Evolutionary conservation across 2,797 vertebrate species (phyloP).

Genomic region (Falco concolor): DNA sequence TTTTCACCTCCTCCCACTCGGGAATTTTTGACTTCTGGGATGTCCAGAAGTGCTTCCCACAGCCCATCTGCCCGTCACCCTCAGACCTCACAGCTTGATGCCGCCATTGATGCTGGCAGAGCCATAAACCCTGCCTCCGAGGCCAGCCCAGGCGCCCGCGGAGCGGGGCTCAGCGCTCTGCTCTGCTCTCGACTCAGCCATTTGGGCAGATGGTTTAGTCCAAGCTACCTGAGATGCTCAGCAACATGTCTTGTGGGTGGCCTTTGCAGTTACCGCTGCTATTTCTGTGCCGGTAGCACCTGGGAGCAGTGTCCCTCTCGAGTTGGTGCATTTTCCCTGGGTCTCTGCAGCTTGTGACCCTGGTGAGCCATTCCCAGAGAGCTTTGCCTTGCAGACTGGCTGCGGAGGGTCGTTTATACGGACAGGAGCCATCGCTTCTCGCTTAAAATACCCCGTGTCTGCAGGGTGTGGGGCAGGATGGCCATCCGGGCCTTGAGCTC

Average conservation of each 20-base stretch:
- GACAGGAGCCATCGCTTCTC: neutral
- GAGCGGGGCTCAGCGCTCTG: neutral
- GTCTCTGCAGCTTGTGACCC: neutral
- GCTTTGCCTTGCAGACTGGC: neutral
- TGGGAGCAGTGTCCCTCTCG: neutral
- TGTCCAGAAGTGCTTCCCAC: neutral
- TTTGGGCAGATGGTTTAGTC: neutral
- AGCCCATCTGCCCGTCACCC: neutral
- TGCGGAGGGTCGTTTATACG: fast-evolving
- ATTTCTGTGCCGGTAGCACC: neutral
- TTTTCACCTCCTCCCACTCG: neutral
- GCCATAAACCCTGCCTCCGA: neutral
- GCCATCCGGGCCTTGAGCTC: fast-evolving
- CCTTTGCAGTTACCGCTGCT: fast-evolving
- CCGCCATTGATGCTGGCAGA: neutral
- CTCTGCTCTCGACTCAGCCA: neutral
- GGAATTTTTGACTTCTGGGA: neutral
- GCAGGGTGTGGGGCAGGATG: fast-evolving
- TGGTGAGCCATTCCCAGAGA: neutral
- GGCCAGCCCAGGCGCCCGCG: neutral
- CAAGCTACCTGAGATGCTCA: neutral
- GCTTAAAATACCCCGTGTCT: neutral
- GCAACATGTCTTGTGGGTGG: neutral
- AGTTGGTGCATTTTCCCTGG: fast-evolving
- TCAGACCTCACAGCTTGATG: neutral